Base-by-base conservation (phyloP, 2,888 invertebrate species). In the Leucozona laternaria region DNA sequence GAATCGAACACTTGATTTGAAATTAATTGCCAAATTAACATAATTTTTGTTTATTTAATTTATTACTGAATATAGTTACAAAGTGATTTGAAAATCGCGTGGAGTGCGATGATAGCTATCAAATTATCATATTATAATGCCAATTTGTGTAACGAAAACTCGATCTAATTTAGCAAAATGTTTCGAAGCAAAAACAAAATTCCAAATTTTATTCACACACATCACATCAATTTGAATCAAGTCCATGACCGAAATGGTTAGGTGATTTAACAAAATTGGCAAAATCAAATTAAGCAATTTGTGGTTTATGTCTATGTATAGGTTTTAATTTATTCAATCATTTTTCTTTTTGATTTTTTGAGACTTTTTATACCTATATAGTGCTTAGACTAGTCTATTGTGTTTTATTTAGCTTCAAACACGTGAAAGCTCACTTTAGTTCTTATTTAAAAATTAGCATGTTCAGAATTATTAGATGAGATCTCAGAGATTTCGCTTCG, bases 251-350 rank as follows among this genome's bases (percentile, higher is more conserved):
- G 25, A 62, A 34, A 22, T 15, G 37, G 37, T 60, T 60, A 15
- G 13, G 40, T 37, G 15, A 15, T 20, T 37, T 22, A 6, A 37
- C 58, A 37, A 60, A 60, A 22, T 40, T 37, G 15, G 22, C 60
- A 37, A 37, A 8, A 60, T n/a, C 4, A 15, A 60, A 60, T 60
- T 60, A 60, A 60, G 60, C 8, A 8, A 60, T 60, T 60, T 40
- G 15, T 60, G 2, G 10, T n/a, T 25, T 6, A 8, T 6, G 8
- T 6, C 6, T 0, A 25, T 4, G 6, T 31, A 31, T 31, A 8
- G 17, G 7, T 7, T 4, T n/a, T 15, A 43, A 43, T 7, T 43
- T 15, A 15, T 40, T 40, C 5, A 15, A 28, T 15, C 0, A 15
- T 1, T 15, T 40, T 40, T 5, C 3, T 13, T 37, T 37, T 15